phyloP scores from a whole-genome alignment of 2,888 invertebrate genomes.

The Parapristionchus giblindavisi region DNA sequence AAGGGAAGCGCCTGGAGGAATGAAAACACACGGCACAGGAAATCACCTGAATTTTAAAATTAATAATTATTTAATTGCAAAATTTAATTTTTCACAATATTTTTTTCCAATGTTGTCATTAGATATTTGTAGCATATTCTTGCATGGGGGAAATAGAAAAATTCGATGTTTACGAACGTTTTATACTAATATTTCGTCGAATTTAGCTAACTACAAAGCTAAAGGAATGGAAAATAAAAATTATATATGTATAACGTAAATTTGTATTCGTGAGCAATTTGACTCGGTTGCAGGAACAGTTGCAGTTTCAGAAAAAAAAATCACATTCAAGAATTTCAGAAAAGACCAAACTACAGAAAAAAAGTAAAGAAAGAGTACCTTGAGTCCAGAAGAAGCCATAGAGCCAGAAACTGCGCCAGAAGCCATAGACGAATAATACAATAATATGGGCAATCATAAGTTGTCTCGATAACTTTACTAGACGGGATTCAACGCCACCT shows the following conservation, averaged over 20 bases:
- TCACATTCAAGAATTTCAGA: neutral
- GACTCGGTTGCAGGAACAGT: neutral
- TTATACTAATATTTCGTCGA: too few relatives aligned
- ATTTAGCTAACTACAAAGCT: too few relatives aligned
- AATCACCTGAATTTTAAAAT: conserved; percentile 46
- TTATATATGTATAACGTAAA: too few relatives aligned
- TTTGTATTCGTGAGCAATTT: neutral
- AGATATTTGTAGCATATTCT: too few relatives aligned
- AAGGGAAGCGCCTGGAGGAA: conserved; percentile 62
- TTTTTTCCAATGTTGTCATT: too few relatives aligned
- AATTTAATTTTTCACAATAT: too few relatives aligned
- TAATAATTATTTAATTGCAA: neutral
- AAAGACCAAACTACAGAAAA: neutral
- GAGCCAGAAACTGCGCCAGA: conserved; percentile 65
- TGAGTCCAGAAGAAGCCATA: conserved; percentile 61
- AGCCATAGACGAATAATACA: conserved; percentile 63
- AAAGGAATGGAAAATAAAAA: too few relatives aligned
- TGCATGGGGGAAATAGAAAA: too few relatives aligned
- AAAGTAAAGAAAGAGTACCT: conserved; percentile 39
- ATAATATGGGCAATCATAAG: conserved; percentile 62
- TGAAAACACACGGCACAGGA: conserved; percentile 59
- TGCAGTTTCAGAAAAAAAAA: neutral
- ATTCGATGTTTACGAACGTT: too few relatives aligned
- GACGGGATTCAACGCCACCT: conserved; percentile 58
- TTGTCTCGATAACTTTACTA: conserved; percentile 59